phyloP scores from a whole-genome alignment of 2,113 vertebrate genomes.

The Emydura subglobosa region DNA sequence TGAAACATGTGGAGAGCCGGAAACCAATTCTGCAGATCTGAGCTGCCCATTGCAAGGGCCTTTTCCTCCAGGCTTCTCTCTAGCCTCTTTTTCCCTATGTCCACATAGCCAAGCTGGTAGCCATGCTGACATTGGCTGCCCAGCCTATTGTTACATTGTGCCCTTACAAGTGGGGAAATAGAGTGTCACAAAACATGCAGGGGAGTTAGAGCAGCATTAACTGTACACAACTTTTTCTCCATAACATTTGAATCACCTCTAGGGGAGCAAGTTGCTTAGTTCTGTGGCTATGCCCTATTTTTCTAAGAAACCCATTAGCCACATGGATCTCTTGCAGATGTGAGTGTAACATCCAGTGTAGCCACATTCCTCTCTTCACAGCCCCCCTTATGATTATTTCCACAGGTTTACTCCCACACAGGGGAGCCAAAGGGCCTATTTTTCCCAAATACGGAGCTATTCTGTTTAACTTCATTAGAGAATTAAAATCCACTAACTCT shows the following conservation, averaged over 20 bases:
- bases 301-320: slow-evolving; percentile 63
- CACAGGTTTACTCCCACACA: slow-evolving; percentile 3
- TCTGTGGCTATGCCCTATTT: slow-evolving; percentile 44
- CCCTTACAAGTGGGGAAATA: background rate
- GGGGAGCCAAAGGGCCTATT: slow-evolving; percentile 47
- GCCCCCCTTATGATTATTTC: slow-evolving; percentile 28
- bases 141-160: background rate
- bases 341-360: slow-evolving; percentile 28
- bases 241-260: slow-evolving; percentile 34
- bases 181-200: background rate
- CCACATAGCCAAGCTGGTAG: background rate
- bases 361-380: slow-evolving; percentile 22
- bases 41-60: background rate
- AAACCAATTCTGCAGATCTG: background rate
- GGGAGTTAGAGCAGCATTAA: slow-evolving; percentile 8
- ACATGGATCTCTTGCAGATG: slow-evolving; percentile 62
- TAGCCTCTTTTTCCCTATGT: background rate
- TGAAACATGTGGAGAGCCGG: background rate
- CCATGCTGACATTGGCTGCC: background rate
- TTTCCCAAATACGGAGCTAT: slow-evolving; percentile 12
- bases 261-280: slow-evolving; percentile 47
- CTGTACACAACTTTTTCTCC: slow-evolving; percentile 8
- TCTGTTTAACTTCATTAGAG: background rate
- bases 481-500: background rate
- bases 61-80: background rate